Evolutionary conservation across 2,797 vertebrate genomes (phyloP).

Genomic region (Pseudocheirus occidentalis): DNA sequence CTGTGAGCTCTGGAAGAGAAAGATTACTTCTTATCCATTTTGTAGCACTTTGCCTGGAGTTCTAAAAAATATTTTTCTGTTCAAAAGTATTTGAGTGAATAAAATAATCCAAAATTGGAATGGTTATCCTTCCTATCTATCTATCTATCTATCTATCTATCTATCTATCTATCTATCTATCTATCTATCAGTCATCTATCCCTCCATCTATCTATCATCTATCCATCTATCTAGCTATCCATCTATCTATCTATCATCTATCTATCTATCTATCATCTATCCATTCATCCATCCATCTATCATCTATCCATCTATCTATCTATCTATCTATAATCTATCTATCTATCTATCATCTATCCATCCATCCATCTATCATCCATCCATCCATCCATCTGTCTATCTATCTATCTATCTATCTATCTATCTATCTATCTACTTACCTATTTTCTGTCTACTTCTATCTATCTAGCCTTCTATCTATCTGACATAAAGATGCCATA

Average conservation of each 20-base stretch:
- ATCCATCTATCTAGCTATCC: too few species aligned
- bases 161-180: neutral
- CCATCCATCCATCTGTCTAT: neutral
- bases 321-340: neutral
- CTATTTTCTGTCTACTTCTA: neutral
- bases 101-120: neutral
- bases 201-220: too few species aligned
- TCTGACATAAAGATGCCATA: neutral
- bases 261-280: too few species aligned
- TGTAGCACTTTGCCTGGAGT: neutral
- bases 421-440: too few species aligned
- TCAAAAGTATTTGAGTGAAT: neutral
- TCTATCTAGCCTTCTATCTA: neutral
- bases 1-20: neutral
- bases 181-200: too few species aligned
- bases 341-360: neutral
- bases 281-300: too few species aligned
- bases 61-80: neutral
- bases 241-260: too few species aligned
- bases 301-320: neutral
- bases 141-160: too few species aligned
- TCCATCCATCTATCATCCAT: neutral
- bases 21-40: neutral
- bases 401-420: too few species aligned
- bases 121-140: too few species aligned